Conservation (phyloP, 2,888 invertebrate genomes). For the Cheilosia scutellata region DNA sequence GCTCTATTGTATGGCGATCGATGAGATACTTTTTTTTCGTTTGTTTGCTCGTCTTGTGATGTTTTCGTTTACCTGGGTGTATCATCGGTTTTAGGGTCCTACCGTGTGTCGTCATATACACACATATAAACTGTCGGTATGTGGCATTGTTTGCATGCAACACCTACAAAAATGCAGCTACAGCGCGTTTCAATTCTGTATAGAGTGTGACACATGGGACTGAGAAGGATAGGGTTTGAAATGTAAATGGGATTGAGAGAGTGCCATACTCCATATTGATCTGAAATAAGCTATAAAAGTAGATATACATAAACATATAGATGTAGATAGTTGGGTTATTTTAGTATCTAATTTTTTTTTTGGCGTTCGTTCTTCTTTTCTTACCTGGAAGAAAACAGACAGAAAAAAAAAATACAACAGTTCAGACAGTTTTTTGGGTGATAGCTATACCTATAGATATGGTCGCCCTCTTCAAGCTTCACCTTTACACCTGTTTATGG, state of each 20-base stretch:
- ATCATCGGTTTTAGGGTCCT: conserved; percentile 58
- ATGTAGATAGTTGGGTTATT: conserved; percentile 31
- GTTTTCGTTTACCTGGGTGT: conserved; percentile 66
- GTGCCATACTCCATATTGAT: no score
- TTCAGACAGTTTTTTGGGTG: conserved; percentile 8
- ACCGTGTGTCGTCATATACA: conserved; percentile 1
- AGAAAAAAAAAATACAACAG: conserved; percentile 1
- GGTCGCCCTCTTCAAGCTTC: conserved; percentile 59
- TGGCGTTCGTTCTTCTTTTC: neutral
- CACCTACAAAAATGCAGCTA: conserved; percentile 55
- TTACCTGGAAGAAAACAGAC: conserved; percentile 30
- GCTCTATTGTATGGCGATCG: conserved; percentile 66
- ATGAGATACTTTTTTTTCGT: conserved; percentile 57
- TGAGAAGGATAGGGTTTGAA: no score
- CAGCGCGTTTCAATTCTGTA: no score
- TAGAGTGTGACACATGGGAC: no score
- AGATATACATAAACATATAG: neutral
- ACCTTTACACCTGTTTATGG: conserved; percentile 70
- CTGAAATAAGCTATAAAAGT: no score
- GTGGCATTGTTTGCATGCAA: conserved; percentile 28
- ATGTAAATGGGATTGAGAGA: no score
- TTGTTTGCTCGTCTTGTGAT: conserved; percentile 49
- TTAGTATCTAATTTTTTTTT: conserved; percentile 46
- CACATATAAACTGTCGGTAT: conserved; percentile 7
- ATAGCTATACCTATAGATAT: neutral